Evolutionary conservation across 2,888 invertebrate genomes (phyloP).

Genomic region (Macrosiphum euphorbiae): DNA sequence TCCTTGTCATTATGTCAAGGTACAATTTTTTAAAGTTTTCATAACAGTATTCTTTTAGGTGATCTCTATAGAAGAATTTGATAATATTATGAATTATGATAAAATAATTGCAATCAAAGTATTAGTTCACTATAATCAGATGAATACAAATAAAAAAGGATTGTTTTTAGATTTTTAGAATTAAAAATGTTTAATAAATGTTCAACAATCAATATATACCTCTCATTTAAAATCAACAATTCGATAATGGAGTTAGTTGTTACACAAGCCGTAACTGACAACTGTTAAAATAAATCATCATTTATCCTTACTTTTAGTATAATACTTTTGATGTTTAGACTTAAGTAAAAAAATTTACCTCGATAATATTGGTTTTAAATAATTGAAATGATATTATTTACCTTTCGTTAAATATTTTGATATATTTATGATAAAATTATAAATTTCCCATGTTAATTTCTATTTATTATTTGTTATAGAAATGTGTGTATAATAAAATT

Average conservation of each 20-base stretch:
- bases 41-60: not conserved
- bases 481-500: slow-evolving; percentile 14
- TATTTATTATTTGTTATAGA: not conserved
- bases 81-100: not conserved
- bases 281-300: not conserved
- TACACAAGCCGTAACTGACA: not conserved
- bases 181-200: not conserved
- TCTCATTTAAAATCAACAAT: not conserved
- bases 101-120: not conserved
- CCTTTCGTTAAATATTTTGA: not conserved
- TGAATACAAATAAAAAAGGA: not conserved
- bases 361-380: not conserved
- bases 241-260: not conserved
- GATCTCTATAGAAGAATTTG: not conserved
- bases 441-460: not conserved
- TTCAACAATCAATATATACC: not conserved
- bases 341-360: not conserved
- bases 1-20: too few relatives aligned
- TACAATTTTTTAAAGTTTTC: not conserved
- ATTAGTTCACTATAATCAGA: not conserved
- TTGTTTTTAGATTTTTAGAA: not conserved
- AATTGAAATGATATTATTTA: not conserved
- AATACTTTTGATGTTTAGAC: not conserved
- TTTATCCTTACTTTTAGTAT: not conserved
- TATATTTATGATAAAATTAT: not conserved